Base-by-base conservation (phyloP, 1,140 invertebrate species). In the Phymorhynchus buccinoides region DNA sequence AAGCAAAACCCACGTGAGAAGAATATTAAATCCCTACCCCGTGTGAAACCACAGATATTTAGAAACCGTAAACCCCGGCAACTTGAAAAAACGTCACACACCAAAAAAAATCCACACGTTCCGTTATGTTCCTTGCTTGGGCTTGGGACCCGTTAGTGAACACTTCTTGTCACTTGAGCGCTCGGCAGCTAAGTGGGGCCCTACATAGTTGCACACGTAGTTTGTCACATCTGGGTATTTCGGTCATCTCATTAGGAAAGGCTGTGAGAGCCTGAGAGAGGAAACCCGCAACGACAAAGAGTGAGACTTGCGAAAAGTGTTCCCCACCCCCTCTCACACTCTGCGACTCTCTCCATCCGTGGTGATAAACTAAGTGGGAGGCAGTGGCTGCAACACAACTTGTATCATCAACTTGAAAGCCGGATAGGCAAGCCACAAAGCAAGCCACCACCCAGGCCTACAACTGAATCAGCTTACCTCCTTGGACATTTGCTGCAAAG, bases 401-500 rank as follows among this genome's bases (percentile, higher is more conserved):
- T 83, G 56, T 85, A 85, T 68, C 66, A 71, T 32, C 41, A 27
- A 82, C 68, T 80, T 56, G 71, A 84, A 71, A 73, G 84, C 52
- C 68, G 62, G 66, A 83, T 87, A 56, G 75, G 35, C 52, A 78
- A 32, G 48, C 66, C 73, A 37, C 79, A 80, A 73, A 39, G 75
- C 68, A 83, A 48, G 42, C 39, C 44, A 56, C 48, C 71, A 83
- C 80, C 73, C 82, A 75, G 71, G 83, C 66, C 48, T 75, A 56
- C 48, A 84, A 82, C 79, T 84, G 56, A 35, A 80, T 71, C 81
- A 71, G 81, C 87, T 88, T 85, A 88, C 87, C 87, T 88, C 87
- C 80, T 83, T 86, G 81, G 87, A 88, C 85, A 88, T 86, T 30
- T 83, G 83, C 82, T 84, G 79, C 75, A 84, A 84, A 66, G 68